Evolutionary conservation across 2,113 vertebrate genomes (phyloP).

Genomic region (Athene cunicularia): DNA sequence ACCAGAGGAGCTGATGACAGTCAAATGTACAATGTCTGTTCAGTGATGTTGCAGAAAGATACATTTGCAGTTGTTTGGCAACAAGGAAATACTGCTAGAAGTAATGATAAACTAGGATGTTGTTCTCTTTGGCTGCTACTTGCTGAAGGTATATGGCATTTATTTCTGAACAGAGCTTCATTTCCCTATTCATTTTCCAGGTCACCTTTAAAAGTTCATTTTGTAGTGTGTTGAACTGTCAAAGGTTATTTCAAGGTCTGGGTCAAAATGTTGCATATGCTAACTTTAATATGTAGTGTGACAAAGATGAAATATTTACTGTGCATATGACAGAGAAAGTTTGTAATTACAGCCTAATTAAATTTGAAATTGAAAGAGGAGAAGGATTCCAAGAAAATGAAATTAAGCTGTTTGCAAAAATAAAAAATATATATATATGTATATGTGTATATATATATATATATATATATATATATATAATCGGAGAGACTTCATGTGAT

Average conservation of each 20-base stretch:
- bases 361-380: not conserved
- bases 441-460: too few relatives aligned
- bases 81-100: not conserved
- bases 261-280: not conserved
- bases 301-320: not conserved
- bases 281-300: not conserved
- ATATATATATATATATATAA: not conserved
- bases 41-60: accelerated
- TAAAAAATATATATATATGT: not conserved
- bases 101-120: not conserved
- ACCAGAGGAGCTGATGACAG: not conserved
- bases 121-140: not conserved
- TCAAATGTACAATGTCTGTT: not conserved
- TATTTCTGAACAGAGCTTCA: not conserved
- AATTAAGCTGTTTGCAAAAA: slow-evolving; percentile 33
- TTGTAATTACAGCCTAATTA: slow-evolving; percentile 4
- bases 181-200: not conserved
- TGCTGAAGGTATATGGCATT: not conserved
- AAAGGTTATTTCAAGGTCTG: not conserved
- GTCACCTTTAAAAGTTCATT: not conserved
- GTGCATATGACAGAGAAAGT: not conserved
- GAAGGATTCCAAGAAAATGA: slow-evolving; percentile 31
- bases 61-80: not conserved
- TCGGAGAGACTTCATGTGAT: not conserved
- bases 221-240: not conserved